A percentile compares a stretch with the other conserved stretches of the same genome.
Conservation (phyloP, 2,113 vertebrate species). For the Protobothrops mucrosquamatus region DNA sequence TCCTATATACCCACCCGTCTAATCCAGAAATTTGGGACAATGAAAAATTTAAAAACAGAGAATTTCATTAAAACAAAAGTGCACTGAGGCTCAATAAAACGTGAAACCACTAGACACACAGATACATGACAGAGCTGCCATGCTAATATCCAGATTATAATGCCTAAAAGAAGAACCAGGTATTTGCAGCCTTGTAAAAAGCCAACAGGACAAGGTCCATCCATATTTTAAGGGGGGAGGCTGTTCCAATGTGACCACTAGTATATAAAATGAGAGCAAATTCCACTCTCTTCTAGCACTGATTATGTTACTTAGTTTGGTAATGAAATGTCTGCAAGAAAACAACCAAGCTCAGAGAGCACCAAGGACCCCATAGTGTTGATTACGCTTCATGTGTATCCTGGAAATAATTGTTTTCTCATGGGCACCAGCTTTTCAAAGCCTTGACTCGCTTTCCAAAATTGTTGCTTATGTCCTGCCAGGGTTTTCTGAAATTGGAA, state of each 20-base stretch:
- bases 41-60: not conserved
- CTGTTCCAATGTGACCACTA: not conserved
- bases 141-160: not conserved
- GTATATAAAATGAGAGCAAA: no score
- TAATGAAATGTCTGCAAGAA: no score
- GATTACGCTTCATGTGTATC: slow-evolving; percentile 4
- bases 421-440: accelerated
- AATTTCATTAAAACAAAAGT: not conserved
- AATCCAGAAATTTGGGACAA: not conserved
- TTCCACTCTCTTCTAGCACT: no score
- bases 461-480: not conserved
- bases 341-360: no score
- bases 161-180: not conserved
- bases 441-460: not conserved
- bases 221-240: not conserved
- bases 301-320: no score
- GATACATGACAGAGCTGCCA: not conserved
- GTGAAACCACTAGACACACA: not conserved
- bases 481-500: not conserved
- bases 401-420: not conserved
- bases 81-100: not conserved
- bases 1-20: not conserved
- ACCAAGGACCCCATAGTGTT: not conserved
- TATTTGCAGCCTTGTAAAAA: not conserved
- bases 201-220: not conserved